phyloP scores from a whole-genome alignment of 2,113 vertebrate species.

The Thryonomys swinderianus region DNA sequence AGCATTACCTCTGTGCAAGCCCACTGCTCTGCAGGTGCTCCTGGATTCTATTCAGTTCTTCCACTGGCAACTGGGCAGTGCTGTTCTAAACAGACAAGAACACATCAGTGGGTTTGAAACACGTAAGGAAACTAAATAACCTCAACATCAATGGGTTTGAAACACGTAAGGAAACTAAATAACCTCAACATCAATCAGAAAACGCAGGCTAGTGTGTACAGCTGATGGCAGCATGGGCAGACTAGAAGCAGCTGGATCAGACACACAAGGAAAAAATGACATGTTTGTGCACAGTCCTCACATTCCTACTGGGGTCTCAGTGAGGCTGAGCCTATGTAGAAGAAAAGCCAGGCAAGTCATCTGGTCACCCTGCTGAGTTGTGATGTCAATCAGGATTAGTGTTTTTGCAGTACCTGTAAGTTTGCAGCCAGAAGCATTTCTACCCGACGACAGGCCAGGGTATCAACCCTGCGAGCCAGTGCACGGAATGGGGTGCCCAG shows the following conservation, averaged over 20 bases:
- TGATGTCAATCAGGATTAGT: fast-evolving
- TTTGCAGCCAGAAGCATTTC: conserved; percentile 98
- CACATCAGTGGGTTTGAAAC: background rate
- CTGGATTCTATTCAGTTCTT: conserved; percentile 96
- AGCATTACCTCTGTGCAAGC: conserved; percentile 93
- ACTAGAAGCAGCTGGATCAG: background rate
- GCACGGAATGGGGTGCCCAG: conserved; percentile 95
- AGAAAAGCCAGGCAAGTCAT: background rate
- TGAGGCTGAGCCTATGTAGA: fast-evolving
- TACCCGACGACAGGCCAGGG: conserved; percentile 95
- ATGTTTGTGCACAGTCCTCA: fast-evolving
- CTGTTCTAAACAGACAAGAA: conserved; percentile 90
- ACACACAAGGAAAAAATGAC: background rate
- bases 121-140: fast-evolving
- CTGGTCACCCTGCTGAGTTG: background rate
- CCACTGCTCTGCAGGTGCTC: conserved; percentile 95
- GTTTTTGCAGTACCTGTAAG: conserved; percentile 88
- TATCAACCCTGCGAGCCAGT: conserved; percentile 97
- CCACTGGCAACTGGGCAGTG: conserved; percentile 93
- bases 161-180: background rate
- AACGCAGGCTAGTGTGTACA: background rate
- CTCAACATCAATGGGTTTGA: background rate
- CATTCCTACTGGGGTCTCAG: background rate
- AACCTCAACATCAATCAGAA: background rate
- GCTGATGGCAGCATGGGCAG: background rate